These are phyloP conservation scores for Macheiramphus alcinus DNA, from an alignment of 2,113 vertebrate genomes.

Conservation along the genomic window DNA sequence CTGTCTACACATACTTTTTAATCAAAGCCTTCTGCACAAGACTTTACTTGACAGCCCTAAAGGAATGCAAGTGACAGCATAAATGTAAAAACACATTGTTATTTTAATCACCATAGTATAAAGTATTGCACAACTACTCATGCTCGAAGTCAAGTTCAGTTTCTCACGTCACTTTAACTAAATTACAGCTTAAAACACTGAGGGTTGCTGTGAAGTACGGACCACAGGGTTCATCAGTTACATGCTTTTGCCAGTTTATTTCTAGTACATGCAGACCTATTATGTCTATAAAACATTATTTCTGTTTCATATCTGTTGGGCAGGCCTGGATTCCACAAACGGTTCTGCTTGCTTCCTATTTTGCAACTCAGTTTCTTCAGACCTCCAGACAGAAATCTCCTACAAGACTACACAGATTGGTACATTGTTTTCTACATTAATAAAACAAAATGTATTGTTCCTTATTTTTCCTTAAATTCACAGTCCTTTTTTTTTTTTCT, in stretches of 20 bases:
- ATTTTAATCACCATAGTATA: not conserved
- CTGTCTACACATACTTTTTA: not conserved
- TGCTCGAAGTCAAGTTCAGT: not conserved
- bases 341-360: not conserved
- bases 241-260: not conserved
- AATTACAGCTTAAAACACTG: not conserved
- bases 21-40: not conserved
- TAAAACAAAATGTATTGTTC: not conserved
- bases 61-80: not conserved
- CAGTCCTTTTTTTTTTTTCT: not conserved
- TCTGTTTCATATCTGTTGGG: not conserved
- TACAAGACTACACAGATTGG: not conserved
- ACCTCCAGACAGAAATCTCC: not conserved
- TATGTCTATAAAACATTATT: not conserved
- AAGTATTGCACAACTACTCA: not conserved
- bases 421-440: not conserved
- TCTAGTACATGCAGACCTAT: not conserved
- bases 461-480: not conserved
- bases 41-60: not conserved
- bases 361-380: not conserved
- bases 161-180: not conserved
- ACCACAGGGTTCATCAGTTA: not conserved
- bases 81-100: not conserved
- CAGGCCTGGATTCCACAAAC: not conserved
- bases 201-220: not conserved